phyloP scores from a whole-genome alignment of 2,888 invertebrate species.

The Agrochola circellaris region DNA sequence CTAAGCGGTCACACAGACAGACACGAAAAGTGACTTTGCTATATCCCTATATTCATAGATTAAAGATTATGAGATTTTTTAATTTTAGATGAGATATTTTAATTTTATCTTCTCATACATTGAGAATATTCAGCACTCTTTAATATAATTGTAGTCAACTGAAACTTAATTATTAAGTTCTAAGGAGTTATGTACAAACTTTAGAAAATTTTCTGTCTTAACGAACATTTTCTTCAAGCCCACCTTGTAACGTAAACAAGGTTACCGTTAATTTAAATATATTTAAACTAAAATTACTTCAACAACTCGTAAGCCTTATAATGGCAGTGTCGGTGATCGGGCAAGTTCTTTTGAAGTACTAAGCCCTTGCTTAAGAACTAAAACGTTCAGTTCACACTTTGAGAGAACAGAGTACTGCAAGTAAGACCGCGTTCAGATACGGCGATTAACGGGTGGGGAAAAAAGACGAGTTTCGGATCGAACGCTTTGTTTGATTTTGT shows the following conservation, averaged over 20 bases:
- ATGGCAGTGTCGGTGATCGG: slow-evolving; percentile 30
- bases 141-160: neutral
- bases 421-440: neutral
- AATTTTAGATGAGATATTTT: neutral
- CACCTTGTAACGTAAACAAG: slow-evolving; percentile 31
- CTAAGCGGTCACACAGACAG: neutral
- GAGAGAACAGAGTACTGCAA: neutral
- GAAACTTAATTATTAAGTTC: slow-evolving; percentile 11
- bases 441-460: neutral
- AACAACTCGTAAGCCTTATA: slow-evolving; percentile 23
- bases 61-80: neutral
- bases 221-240: neutral
- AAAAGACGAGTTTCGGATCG: neutral
- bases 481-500: neutral
- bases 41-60: too few species aligned
- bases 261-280: slow-evolving; percentile 44
- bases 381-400: slow-evolving; percentile 39
- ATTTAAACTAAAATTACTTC: slow-evolving; percentile 33
- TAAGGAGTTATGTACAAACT: neutral
- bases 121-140: neutral
- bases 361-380: slow-evolving; percentile 23
- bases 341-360: slow-evolving; percentile 19
- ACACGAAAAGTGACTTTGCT: neutral
- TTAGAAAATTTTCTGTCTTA: neutral
- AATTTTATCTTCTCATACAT: neutral